A percentile compares a stretch with the other conserved stretches of the same genome.
These are phyloP conservation scores for Nothobranchius kuhntae DNA, from an alignment of 2,113 vertebrate genomes.

Conservation along the genomic window DNA sequence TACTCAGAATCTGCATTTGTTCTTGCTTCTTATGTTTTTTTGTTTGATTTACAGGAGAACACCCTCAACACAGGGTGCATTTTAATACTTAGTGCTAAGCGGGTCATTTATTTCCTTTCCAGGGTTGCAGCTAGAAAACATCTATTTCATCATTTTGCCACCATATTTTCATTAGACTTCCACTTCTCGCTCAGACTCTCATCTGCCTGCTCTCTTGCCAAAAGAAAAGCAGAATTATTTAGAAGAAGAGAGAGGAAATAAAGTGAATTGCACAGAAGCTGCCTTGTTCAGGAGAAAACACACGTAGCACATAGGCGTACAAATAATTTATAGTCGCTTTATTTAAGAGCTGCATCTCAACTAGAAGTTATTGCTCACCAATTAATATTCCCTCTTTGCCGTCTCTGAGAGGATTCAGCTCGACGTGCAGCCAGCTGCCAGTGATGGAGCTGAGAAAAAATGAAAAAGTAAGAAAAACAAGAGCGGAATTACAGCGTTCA, in stretches of 20 bases:
- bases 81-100: slow-evolving; percentile 42
- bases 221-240: slow-evolving; percentile 65
- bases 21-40: slow-evolving; percentile 22
- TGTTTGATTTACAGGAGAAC: slow-evolving; percentile 4
- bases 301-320: slow-evolving; percentile 61
- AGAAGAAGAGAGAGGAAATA: slow-evolving; percentile 17
- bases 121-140: slow-evolving; percentile 55
- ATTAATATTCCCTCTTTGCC: slow-evolving; percentile 78
- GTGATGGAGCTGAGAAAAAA: slow-evolving; percentile 31
- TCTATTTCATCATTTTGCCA: slow-evolving; percentile 52
- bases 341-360: slow-evolving; percentile 62
- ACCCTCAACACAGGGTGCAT: slow-evolving; percentile 24
- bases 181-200: slow-evolving; percentile 41
- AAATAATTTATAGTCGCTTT: slow-evolving; percentile 74
- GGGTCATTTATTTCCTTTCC: slow-evolving; percentile 51
- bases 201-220: slow-evolving; percentile 58
- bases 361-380: slow-evolving; percentile 68
- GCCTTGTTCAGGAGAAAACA: slow-evolving; percentile 64
- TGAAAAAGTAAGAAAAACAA: slow-evolving; percentile 16
- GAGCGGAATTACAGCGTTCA: slow-evolving; percentile 54
- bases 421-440: slow-evolving; percentile 47
- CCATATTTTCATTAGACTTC: slow-evolving; percentile 58
- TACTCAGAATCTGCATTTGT: slow-evolving; percentile 24
- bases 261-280: slow-evolving; percentile 48
- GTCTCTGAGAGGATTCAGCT: slow-evolving; percentile 65